Conservation (phyloP, 2,113 vertebrate species). For the Datnioides undecimradiatus region DNA sequence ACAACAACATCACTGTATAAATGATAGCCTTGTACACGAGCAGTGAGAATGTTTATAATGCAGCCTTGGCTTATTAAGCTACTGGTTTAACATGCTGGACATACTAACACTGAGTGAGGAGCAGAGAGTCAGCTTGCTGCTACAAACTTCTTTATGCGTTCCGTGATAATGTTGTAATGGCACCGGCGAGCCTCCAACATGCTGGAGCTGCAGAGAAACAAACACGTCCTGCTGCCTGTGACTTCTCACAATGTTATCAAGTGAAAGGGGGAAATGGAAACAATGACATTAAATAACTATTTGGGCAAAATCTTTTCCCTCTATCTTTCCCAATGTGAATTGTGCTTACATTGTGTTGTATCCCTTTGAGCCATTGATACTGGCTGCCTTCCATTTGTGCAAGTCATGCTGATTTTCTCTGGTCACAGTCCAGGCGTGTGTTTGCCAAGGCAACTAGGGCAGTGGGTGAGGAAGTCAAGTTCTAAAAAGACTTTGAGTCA, state of each 20-base stretch:
- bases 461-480: conserved; percentile 68
- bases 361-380: conserved; percentile 77
- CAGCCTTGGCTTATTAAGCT: background rate
- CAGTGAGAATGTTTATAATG: background rate
- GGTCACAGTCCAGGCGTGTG: conserved; percentile 64
- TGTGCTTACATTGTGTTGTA: conserved; percentile 64
- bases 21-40: background rate
- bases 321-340: conserved; percentile 42
- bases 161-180: conserved; percentile 11
- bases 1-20: background rate
- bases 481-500: conserved; percentile 22
- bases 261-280: conserved; percentile 69
- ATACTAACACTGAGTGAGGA: background rate
- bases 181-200: conserved; percentile 8
- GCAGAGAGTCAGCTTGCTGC: conserved; percentile 3
- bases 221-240: conserved; percentile 52
- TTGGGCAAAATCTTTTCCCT: conserved; percentile 66
- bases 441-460: conserved; percentile 69
- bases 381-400: conserved; percentile 65
- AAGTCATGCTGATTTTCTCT: conserved; percentile 74
- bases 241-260: conserved; percentile 68
- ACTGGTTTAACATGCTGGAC: background rate
- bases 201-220: conserved; percentile 54
- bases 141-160: conserved; percentile 2
- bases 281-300: conserved; percentile 77